phyloP scores from a whole-genome alignment of 1,140 invertebrate species.

The Phenacoccus solenopsis region DNA sequence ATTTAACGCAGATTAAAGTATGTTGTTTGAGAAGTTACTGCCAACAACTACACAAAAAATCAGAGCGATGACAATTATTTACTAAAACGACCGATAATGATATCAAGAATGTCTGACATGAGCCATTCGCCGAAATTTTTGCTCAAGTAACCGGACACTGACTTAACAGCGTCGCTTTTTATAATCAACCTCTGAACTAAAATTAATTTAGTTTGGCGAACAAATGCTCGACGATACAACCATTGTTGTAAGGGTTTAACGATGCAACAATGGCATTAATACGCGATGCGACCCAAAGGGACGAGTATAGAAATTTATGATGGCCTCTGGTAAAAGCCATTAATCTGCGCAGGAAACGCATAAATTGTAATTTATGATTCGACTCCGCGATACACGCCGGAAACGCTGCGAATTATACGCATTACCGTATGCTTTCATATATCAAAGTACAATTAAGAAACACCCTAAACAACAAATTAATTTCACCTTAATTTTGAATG shows the following conservation, averaged over 20 bases:
- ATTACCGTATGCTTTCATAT: slow-evolving; percentile 5
- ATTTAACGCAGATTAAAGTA: too few relatives aligned
- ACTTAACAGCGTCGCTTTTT: too few relatives aligned
- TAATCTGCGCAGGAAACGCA: slow-evolving; percentile 6
- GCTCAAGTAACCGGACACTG: too few relatives aligned
- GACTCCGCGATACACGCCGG: neutral
- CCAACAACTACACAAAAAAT: too few relatives aligned
- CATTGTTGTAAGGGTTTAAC: neutral
- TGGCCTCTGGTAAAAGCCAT: neutral
- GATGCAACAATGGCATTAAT: slow-evolving; percentile 5
- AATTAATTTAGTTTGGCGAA: slow-evolving; percentile 1
- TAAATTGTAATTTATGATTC: slow-evolving; percentile 16
- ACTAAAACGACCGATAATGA: too few relatives aligned
- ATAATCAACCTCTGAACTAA: neutral
- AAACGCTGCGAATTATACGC: neutral
- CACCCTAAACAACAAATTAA: neutral
- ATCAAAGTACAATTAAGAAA: slow-evolving; percentile 12
- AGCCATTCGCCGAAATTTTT: too few relatives aligned
- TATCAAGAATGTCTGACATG: too few relatives aligned
- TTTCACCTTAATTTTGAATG: neutral
- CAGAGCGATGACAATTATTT: too few relatives aligned
- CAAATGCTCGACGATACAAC: neutral
- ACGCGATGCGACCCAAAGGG: neutral
- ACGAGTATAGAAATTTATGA: slow-evolving; percentile 5
- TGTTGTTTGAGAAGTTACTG: too few relatives aligned